phyloP scores from a whole-genome alignment of 2,888 invertebrate genomes.

The Ochlodes sylvanus region DNA sequence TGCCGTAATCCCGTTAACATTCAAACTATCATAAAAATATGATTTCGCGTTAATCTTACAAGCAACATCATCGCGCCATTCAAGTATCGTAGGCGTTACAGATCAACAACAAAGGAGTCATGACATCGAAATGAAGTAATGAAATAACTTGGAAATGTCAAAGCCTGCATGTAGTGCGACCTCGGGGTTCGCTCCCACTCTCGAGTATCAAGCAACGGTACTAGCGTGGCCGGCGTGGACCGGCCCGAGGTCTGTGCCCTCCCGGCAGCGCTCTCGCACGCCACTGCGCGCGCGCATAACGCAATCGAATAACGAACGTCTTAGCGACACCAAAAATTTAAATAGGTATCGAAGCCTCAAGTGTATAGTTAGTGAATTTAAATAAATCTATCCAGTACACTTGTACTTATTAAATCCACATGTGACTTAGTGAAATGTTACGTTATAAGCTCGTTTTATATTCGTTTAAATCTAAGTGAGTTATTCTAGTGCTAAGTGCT shows the following conservation, averaged over 20 bases:
- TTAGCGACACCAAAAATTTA: neutral
- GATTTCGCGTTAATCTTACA: neutral
- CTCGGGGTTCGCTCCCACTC: constrained; percentile 68
- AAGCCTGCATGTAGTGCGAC: constrained; percentile 63
- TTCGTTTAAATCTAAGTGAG: constrained; percentile 56
- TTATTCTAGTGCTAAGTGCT: constrained; percentile 61
- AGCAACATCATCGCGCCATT: constrained; percentile 21
- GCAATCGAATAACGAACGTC: constrained; percentile 30
- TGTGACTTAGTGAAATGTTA: constrained; percentile 58
- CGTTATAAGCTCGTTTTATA: constrained; percentile 34
- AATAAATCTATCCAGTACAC: neutral
- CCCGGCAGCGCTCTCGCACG: constrained; percentile 54
- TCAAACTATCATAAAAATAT: constrained; percentile 1
- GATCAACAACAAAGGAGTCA: constrained; percentile 59
- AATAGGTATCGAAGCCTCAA: neutral
- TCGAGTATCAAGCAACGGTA: constrained; percentile 68
- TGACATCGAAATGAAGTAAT: constrained; percentile 67
- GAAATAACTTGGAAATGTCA: constrained; percentile 79
- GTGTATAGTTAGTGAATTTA: neutral
- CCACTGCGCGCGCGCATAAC: constrained; percentile 56
- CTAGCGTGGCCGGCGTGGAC: constrained; percentile 67
- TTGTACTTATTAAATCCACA: neutral
- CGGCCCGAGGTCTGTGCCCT: constrained; percentile 78
- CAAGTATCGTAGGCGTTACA: constrained; percentile 29
- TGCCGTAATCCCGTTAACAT: neutral